Percentiles rank a stretch among this genome's conserved stretches.
Conservation (phyloP, 2,113 vertebrate species). For the Clupea harengus region DNA sequence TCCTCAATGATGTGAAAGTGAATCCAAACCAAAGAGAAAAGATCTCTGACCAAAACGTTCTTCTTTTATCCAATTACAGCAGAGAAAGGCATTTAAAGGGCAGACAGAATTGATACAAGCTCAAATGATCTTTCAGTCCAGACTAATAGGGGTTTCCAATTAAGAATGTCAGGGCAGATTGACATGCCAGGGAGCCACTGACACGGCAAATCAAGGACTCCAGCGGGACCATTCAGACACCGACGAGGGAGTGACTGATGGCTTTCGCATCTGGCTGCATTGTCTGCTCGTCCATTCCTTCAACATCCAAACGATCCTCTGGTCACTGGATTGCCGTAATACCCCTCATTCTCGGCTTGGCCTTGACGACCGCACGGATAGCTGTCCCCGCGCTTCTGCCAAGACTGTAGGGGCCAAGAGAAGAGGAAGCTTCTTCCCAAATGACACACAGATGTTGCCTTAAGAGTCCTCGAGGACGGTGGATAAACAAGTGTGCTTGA, state of each 20-base stretch:
- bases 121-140: background rate
- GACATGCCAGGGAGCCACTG: slow-evolving; percentile 8
- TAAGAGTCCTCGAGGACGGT: background rate
- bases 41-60: background rate
- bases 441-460: background rate
- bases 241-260: background rate
- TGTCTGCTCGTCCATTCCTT: slow-evolving; percentile 5
- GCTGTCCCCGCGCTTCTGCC: background rate
- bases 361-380: background rate
- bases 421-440: background rate
- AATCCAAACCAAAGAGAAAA: background rate
- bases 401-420: background rate
- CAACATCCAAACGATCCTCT: background rate
- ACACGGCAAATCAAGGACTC: background rate
- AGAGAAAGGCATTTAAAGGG: background rate
- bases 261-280: background rate
- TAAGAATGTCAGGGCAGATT: background rate
- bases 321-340: background rate
- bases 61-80: background rate
- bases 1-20: background rate
- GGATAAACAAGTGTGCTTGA: background rate
- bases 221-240: background rate
- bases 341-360: background rate
- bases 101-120: background rate
- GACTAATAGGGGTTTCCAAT: slow-evolving; percentile 6